Evolutionary conservation across 1,140 invertebrate genomes (phyloP), one percentile per base, ranked within the genome.

Genomic region (Drosophila equinoxialis): DNA sequence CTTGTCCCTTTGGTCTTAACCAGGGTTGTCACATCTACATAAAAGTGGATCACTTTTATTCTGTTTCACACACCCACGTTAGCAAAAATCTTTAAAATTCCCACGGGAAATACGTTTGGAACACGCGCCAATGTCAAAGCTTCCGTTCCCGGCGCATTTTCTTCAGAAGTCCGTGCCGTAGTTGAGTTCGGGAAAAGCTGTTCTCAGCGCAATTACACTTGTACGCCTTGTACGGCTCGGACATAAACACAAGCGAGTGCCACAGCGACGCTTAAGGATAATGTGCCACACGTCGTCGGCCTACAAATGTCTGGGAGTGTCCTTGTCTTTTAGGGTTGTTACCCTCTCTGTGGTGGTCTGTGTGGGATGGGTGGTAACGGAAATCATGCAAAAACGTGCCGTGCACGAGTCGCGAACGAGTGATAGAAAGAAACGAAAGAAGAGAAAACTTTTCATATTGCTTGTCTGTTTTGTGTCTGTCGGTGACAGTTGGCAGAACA

Each of bases 341-440:
- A 48, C 61, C 55, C 61, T 62, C 54, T 8, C 30, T 6, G 10
- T 20, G 33, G 10, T 45, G 30, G 54, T 59, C 30, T 20, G 23
- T 30, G n/a, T 35, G 39, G 37, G 26, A 45, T 65, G 41, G 48
- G 68, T 68, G 69, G 65, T 42, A 63, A 77, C 82, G 83, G 79
- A 86, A 83, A 79, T 89, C 82, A 86, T 86, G 84, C 82, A 89
- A 79, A 89, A 86, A 83, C 82, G 84, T 86, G 82, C 65, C 82
- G 65, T 39, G 13, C 83, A 89, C 82, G 84, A 83, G 82, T 68
- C 83, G 51, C 64, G 77, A 76, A 5, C 57, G 59, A 81, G 80
- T 58, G 59, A 42, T 26, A 65, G 73, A 59, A 59, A 59, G 45
- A 20, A 51, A 51, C 7, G 17, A 8, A 11, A 17, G 45, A 11